Evolutionary conservation across 2,888 invertebrate genomes (phyloP), one percentile per base, ranked within the genome.

Genomic region (Trichacis sp.): DNA sequence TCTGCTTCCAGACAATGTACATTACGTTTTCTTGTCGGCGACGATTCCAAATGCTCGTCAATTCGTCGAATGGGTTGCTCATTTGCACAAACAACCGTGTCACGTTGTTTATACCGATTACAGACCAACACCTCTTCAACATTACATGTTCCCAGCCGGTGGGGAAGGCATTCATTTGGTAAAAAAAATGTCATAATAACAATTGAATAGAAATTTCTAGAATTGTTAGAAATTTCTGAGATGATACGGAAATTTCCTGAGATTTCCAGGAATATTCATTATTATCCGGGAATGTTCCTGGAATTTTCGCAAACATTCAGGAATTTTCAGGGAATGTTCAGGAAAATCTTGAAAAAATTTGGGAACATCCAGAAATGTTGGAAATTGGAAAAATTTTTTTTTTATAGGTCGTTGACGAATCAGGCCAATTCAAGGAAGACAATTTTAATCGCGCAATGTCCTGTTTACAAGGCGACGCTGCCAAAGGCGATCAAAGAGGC

Each of bases 31-130:
- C 83, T 88, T 99, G 0, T 99, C 99, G 0, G 99, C 99, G 9
- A 99, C 99, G 0, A 99, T 99, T 75, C 99, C 99, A 1, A 99
- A 99, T 86, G 99, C 99, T 1, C 88, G 96, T 2, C 98, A 99
- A 86, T 96, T 96, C 83, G 94, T 91, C 0, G 95, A 96, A 85
- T 96, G 95, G 95, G 94, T 96, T n/a, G 91, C 93, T 52, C 93
- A 96, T 80, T 87, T 98, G 40, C 98, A 98, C 85, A 92, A 94
- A 63, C 94, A 98, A 86, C 98, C 98, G 0, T 98, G 98, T 78
- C 98, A 99, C 84, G 98, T 99, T 33, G 97, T 99, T 29, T 99
- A 98, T 85, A 99, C 99, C 0, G 99, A 99, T 84, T 98, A 92
- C 83, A 87, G 99, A 36, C 99, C 99, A 1, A 97, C 97, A 0